phyloP scores from a whole-genome alignment of 2,888 invertebrate genomes.

The Brenthis hecate region DNA sequence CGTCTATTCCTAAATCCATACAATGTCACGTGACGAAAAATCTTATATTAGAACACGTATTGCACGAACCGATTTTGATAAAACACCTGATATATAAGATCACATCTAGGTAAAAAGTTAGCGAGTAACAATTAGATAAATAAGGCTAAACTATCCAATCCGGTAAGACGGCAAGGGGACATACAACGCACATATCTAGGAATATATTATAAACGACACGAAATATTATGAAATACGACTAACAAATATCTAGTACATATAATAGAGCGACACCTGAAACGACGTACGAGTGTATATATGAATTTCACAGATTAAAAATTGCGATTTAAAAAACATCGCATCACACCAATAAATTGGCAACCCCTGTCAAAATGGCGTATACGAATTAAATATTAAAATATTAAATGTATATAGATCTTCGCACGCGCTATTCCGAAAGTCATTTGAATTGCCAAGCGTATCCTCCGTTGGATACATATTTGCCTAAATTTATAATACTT shows the following conservation, averaged over 20 bases:
- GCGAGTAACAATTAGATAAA: constrained; percentile 36
- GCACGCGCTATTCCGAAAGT: constrained; percentile 37
- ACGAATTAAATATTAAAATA: constrained; percentile 14
- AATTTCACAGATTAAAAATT: constrained; percentile 20
- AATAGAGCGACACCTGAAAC: constrained; percentile 29
- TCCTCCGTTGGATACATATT: constrained; percentile 14
- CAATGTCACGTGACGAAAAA: not conserved
- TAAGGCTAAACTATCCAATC: constrained; percentile 73
- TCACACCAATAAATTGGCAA: constrained; percentile 31
- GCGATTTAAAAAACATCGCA: constrained; percentile 29
- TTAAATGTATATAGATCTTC: constrained; percentile 12
- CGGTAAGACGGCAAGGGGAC: constrained; percentile 63
- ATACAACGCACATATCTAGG: constrained; percentile 49
- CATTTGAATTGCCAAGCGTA: constrained; percentile 26
- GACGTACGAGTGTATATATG: constrained; percentile 25
- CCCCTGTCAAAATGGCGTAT: constrained; percentile 37
- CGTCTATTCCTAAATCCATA: too few relatives aligned
- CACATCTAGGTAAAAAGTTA: constrained; percentile 53
- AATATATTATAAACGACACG: constrained; percentile 29
- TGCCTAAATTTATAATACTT: constrained; percentile 26
- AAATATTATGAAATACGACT: constrained; percentile 37
- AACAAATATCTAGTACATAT: constrained; percentile 40
- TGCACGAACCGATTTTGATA: constrained; percentile 16
- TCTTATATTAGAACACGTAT: too few relatives aligned
- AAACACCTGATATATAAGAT: not conserved